These are phyloP conservation scores for Holothuria scabra DNA, from an alignment of 53 echinoderm and acorn worm species.

Conservation along the genomic window DNA sequence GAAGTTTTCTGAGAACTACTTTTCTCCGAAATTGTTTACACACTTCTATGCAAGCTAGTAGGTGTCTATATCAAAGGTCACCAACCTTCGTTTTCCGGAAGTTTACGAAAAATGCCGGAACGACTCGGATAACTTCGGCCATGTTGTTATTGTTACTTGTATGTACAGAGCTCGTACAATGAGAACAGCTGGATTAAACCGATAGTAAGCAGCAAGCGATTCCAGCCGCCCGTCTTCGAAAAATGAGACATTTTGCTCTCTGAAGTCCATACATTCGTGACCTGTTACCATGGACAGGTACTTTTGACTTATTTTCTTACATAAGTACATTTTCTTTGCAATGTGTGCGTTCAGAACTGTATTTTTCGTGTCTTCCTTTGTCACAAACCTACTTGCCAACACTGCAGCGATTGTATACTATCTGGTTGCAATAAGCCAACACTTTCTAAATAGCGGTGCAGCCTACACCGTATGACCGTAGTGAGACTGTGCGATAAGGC, in stretches of 20 bases:
- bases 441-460: no score
- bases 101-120: constrained; percentile 11
- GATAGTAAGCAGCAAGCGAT: constrained; percentile 28
- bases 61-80: constrained; percentile 27
- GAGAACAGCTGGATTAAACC: constrained; percentile 42
- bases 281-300: constrained; percentile 47
- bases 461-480: no score
- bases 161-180: constrained; percentile 33
- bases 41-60: neutral
- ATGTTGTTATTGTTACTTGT: constrained; percentile 52
- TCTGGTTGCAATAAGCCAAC: no score
- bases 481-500: no score
- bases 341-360: no score
- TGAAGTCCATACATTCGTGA: constrained; percentile 32
- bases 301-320: constrained; percentile 4
- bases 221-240: constrained; percentile 38
- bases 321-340: no score
- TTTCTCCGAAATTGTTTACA: neutral
- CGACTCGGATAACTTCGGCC: constrained; percentile 23
- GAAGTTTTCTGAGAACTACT: no score
- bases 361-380: no score
- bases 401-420: no score
- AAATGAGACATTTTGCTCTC: constrained; percentile 27
- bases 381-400: no score
- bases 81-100: constrained; percentile 9